Percentiles rank a stretch among this genome's conserved stretches.
These are phyloP conservation scores for Calonectris borealis DNA, from an alignment of 2,113 vertebrate species.

Conservation along the genomic window DNA sequence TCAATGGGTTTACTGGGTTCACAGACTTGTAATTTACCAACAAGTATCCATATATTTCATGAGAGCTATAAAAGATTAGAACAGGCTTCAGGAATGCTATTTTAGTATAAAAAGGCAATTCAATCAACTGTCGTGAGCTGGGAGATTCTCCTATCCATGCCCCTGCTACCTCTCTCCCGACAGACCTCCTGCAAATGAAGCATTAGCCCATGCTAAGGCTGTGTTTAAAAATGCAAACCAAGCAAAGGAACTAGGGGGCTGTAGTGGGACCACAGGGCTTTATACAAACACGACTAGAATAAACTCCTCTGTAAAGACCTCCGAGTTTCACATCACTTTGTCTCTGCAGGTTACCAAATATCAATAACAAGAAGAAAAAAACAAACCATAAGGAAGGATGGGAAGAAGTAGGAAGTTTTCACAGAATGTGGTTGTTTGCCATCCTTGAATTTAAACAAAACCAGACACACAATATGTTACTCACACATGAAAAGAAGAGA, in stretches of 20 bases:
- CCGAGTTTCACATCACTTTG: background rate
- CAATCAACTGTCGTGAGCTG: background rate
- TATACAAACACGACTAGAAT: background rate
- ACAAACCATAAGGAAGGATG: background rate
- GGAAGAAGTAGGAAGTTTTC: conserved; percentile 21
- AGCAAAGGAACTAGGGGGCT: background rate
- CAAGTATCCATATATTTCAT: background rate
- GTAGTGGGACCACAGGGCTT: background rate
- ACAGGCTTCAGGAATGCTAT: background rate
- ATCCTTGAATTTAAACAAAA: conserved; percentile 35
- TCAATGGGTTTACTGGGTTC: background rate
- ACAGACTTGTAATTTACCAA: background rate
- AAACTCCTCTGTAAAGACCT: background rate
- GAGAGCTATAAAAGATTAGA: background rate
- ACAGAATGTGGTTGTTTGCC: background rate
- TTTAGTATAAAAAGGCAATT: background rate
- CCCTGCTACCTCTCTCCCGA: background rate
- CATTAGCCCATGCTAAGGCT: background rate
- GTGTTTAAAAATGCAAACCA: background rate
- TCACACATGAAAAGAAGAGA: conserved; percentile 32
- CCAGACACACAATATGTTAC: background rate
- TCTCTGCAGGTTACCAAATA: conserved; percentile 31
- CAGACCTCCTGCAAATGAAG: background rate
- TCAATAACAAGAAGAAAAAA: background rate
- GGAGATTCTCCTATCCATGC: background rate